Conservation (phyloP, 1,140 invertebrate species). For the Acromyrmex charruanus region DNA sequence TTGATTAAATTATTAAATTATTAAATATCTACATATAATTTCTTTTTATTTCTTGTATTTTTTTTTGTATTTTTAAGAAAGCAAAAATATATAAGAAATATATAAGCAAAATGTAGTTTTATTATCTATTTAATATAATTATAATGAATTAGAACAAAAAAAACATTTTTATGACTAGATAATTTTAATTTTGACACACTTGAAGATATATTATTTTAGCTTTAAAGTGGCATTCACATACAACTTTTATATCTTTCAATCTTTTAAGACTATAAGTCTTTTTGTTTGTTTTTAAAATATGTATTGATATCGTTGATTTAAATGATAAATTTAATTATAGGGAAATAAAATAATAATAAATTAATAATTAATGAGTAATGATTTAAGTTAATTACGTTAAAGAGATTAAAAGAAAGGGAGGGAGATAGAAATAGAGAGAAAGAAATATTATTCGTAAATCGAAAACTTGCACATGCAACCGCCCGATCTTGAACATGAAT, state of each 20-base stretch:
- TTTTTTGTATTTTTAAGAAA: not conserved
- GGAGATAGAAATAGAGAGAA: not conserved
- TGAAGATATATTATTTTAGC: not conserved
- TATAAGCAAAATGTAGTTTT: not conserved
- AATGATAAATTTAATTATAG: not conserved
- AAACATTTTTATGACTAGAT: not conserved
- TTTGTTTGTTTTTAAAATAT: not conserved
- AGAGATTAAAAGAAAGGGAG: not conserved
- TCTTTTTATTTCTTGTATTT: too few relatives aligned
- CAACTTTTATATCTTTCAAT: constrained; percentile 1
- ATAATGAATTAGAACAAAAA: not conserved
- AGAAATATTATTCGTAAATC: not conserved
- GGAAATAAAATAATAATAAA: not conserved
- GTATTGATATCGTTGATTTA: not conserved
- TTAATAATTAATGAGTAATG: not conserved
- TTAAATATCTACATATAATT: not conserved
- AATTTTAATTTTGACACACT: not conserved
- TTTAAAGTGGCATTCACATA: not conserved
- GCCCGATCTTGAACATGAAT: not conserved
- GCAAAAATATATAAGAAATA: not conserved
- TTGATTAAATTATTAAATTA: constrained; percentile 2
- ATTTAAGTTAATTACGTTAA: not conserved
- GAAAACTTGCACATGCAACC: constrained; percentile 1
- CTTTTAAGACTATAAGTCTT: not conserved
- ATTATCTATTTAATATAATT: not conserved